Evolutionary conservation across 2,888 invertebrate species (phyloP).

Genomic region (Tenthredo distinguenda): DNA sequence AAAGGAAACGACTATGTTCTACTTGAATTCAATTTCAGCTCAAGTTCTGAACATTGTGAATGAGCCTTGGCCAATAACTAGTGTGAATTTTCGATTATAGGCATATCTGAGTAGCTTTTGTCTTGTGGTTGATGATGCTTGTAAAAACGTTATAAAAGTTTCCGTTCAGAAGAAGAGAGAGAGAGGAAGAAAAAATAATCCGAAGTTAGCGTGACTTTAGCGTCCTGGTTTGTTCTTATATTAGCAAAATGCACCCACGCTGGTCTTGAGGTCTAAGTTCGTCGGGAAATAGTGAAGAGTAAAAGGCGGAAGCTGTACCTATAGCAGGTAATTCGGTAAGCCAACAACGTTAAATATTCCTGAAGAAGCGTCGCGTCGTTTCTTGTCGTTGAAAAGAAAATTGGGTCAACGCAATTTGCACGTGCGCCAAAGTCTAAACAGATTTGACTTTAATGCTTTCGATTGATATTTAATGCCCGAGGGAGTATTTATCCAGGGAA

Average conservation of each 20-base stretch:
- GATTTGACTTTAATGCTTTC: constrained; percentile 26
- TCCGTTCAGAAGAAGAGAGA: background rate
- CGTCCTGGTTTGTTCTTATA: background rate
- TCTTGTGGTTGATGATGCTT: background rate
- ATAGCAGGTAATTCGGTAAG: constrained; percentile 17
- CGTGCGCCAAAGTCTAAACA: constrained; percentile 22
- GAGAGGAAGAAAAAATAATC: background rate
- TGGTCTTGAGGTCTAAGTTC: background rate
- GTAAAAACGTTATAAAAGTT: background rate
- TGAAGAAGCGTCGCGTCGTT: background rate
- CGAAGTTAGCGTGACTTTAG: background rate
- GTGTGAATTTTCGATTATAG: background rate
- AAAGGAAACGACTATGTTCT: background rate
- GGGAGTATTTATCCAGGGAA: constrained; percentile 29
- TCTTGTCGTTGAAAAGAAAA: background rate
- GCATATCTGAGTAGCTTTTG: background rate
- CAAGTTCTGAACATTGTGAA: background rate
- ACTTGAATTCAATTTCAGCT: background rate
- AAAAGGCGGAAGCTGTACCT: background rate
- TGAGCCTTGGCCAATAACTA: background rate
- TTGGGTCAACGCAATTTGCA: constrained; percentile 43
- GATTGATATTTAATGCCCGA: constrained; percentile 34
- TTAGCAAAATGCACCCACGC: background rate
- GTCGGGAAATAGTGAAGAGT: constrained; percentile 6
- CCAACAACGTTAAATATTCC: constrained; percentile 41